These are phyloP conservation scores for Ametastegia equiseti DNA, from an alignment of 2,888 invertebrate genomes.

Conservation along the genomic window DNA sequence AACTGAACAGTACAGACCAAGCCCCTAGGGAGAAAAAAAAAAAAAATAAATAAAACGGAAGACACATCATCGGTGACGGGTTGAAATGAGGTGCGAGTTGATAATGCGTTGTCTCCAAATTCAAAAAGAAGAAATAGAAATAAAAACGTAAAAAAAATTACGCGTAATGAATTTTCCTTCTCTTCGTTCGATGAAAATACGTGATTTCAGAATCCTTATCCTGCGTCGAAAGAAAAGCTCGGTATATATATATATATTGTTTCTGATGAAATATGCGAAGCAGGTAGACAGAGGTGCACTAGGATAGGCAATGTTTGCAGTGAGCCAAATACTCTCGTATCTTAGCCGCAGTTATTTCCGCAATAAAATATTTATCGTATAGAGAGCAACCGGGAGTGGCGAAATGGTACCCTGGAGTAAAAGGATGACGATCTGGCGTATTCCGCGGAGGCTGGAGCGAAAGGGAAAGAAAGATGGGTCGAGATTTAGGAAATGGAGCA, in stretches of 20 bases:
- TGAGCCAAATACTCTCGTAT: constrained; percentile 50
- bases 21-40: not conserved
- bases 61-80: constrained; percentile 6
- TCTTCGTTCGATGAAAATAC: not conserved
- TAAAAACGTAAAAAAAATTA: not conserved
- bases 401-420: constrained; percentile 41
- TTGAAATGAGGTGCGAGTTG: constrained; percentile 11
- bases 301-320: constrained; percentile 33
- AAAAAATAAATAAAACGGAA: not conserved
- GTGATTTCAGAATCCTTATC: not conserved
- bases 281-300: not conserved
- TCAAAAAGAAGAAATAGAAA: not conserved
- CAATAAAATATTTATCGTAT: constrained; percentile 67
- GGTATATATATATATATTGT: not conserved
- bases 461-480: constrained; percentile 56
- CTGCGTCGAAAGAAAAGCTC: not conserved
- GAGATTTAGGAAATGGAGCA: constrained; percentile 65
- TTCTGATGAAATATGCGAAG: not conserved
- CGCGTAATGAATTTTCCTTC: not conserved
- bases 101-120: not conserved
- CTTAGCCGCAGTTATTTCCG: constrained; percentile 56
- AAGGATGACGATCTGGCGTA: constrained; percentile 22
- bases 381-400: constrained; percentile 29
- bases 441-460: not conserved
- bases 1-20: too few relatives aligned